phyloP scores from a whole-genome alignment of 2,888 invertebrate genomes.

The Thelaira solivaga region DNA sequence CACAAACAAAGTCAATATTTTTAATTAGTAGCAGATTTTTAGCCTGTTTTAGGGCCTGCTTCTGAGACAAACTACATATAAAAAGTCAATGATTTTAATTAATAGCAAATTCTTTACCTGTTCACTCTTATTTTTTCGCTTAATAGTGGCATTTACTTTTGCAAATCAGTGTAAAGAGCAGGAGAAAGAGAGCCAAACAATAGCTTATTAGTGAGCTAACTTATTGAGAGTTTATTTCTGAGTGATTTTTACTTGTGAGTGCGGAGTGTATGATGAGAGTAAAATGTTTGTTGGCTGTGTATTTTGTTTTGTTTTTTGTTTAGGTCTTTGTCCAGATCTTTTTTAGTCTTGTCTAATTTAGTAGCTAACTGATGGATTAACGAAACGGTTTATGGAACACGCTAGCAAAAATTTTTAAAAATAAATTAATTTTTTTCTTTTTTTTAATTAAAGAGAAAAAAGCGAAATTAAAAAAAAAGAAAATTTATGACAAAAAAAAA shows the following conservation, averaged over 20 bases:
- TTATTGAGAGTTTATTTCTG: background rate
- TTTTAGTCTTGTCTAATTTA: conserved; percentile 48
- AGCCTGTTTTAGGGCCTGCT: no score
- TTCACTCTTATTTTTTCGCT: no score
- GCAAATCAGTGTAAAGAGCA: no score
- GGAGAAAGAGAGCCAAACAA: no score
- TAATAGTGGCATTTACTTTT: no score
- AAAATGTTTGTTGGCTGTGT: background rate
- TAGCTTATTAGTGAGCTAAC: no score
- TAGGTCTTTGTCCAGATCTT: conserved; percentile 43
- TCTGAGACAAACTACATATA: no score
- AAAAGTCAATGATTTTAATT: no score
- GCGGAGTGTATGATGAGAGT: background rate
- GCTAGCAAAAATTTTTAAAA: background rate
- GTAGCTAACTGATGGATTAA: conserved; percentile 57
- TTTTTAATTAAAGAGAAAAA: background rate
- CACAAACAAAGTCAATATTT: no score
- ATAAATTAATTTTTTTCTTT: background rate
- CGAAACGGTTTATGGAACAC: conserved; percentile 41
- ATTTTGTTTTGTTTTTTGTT: no score
- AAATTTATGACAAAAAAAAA: background rate
- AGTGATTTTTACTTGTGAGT: background rate
- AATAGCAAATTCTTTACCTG: no score
- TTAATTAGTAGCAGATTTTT: no score
- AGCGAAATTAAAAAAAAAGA: background rate